phyloP scores from a whole-genome alignment of 2,113 vertebrate genomes.

The Micromys minutus region DNA sequence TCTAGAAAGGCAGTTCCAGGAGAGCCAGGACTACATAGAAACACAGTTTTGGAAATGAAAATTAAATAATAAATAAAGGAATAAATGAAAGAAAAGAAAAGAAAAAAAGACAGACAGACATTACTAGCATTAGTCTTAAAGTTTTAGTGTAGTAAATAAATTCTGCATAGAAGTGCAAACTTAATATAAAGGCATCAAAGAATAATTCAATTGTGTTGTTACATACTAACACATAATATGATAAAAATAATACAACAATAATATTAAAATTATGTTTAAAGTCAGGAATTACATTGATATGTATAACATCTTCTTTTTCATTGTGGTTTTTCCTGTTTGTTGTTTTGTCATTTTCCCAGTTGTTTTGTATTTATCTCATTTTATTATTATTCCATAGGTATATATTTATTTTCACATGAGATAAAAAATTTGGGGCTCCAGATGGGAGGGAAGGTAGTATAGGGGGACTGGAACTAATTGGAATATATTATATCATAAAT shows the following conservation, averaged over 20 bases:
- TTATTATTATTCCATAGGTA: background rate
- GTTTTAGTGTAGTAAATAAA: background rate
- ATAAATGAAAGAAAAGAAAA: background rate
- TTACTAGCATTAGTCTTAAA: background rate
- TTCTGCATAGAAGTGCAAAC: no score
- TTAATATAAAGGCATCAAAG: background rate
- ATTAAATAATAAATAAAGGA: background rate
- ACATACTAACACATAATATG: background rate
- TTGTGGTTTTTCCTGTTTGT: background rate
- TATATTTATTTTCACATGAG: background rate
- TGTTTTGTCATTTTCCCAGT: background rate
- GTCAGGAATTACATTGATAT: background rate
- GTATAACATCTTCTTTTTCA: background rate
- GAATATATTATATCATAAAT: background rate
- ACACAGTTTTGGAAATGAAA: background rate
- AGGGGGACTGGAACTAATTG: background rate
- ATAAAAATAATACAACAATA: background rate
- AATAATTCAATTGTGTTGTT: background rate
- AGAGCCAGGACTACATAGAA: background rate
- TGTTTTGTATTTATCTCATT: background rate
- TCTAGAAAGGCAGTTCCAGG: background rate
- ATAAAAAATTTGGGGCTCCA: background rate
- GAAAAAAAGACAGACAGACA: no score
- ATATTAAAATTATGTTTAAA: background rate
- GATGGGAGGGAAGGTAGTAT: background rate